phyloP scores from a whole-genome alignment of 2,888 invertebrate species.

The Pterostichus niger region DNA sequence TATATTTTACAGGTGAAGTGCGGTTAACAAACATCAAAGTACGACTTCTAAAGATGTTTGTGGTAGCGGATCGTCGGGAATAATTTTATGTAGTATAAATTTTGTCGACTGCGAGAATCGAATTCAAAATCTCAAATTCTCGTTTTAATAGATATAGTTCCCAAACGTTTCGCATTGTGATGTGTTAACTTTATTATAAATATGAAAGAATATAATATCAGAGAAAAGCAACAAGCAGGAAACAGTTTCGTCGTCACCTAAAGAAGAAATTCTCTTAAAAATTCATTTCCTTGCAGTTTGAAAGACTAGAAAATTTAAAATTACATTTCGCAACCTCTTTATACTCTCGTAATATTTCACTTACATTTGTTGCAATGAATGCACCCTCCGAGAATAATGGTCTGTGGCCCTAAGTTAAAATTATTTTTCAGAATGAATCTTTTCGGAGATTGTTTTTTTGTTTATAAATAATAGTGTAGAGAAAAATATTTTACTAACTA shows the following conservation, averaged over 20 bases:
- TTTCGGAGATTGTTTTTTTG: background rate
- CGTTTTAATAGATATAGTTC: background rate
- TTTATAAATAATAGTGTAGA: background rate
- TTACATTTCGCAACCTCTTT: conserved; percentile 44
- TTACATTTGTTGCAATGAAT: conserved; percentile 38
- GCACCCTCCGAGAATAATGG: conserved; percentile 5
- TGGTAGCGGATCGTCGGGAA: too few species aligned
- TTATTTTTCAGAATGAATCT: background rate
- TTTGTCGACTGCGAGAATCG: too few species aligned
- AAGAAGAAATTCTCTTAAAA: conserved; percentile 40
- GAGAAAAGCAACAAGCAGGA: conserved; percentile 36
- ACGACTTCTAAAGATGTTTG: too few species aligned
- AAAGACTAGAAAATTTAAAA: conserved; percentile 48
- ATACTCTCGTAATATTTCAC: conserved; percentile 35
- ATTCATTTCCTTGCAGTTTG: conserved; percentile 43
- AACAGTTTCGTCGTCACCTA: conserved; percentile 26
- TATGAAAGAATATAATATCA: conserved; percentile 6
- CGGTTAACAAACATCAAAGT: too few species aligned
- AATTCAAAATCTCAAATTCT: background rate
- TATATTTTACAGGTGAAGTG: too few species aligned
- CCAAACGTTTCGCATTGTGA: background rate
- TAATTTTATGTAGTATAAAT: too few species aligned
- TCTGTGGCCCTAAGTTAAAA: conserved; percentile 2
- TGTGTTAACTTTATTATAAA: background rate
- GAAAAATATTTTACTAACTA: too few species aligned